These are phyloP conservation scores for Wasmannia auropunctata DNA, from an alignment of 1,140 invertebrate species.

Conservation along the genomic window DNA sequence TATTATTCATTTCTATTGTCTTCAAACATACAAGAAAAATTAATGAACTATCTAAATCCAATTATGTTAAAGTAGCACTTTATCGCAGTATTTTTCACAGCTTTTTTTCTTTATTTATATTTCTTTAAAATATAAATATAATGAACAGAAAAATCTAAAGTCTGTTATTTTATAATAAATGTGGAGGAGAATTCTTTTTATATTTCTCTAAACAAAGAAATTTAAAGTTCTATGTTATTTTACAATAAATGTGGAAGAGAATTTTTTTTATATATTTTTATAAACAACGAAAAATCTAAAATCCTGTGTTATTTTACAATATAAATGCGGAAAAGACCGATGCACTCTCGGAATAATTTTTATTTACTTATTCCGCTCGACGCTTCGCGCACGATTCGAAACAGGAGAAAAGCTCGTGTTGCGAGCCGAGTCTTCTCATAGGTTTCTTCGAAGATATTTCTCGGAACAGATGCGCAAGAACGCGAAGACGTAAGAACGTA, in stretches of 20 bases:
- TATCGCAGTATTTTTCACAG: neutral
- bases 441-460: constrained; percentile 14
- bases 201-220: neutral
- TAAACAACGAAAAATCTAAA: no score
- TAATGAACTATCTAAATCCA: neutral
- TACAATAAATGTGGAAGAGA: no score
- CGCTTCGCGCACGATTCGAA: neutral
- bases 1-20: neutral
- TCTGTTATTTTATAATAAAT: neutral
- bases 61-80: neutral
- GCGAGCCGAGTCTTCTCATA: neutral
- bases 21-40: neutral
- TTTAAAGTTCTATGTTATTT: no score
- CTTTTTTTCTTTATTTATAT: no score
- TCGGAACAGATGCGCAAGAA: constrained; percentile 25
- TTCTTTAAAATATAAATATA: no score
- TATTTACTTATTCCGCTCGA: neutral
- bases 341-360: neutral
- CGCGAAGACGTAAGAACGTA: constrained; percentile 17
- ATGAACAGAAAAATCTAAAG: neutral
- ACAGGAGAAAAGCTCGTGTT: neutral
- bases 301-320: neutral
- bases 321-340: neutral
- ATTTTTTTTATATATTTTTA: no score
- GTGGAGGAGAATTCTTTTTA: neutral